These are phyloP conservation scores for Electrona antarctica DNA, from an alignment of 2,113 vertebrate species.

Conservation along the genomic window DNA sequence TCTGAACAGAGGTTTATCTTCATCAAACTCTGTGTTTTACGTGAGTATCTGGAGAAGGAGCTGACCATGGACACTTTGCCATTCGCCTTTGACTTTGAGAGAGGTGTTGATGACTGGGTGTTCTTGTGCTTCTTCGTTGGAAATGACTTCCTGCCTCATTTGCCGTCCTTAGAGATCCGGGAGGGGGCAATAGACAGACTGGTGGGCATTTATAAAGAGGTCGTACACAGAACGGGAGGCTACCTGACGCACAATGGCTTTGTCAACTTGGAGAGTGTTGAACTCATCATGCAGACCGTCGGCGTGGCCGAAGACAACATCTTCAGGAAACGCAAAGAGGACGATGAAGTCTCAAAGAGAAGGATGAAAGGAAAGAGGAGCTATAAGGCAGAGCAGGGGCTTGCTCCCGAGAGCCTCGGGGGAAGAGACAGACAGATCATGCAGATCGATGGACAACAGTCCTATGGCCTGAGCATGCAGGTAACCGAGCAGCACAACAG, in stretches of 20 bases:
- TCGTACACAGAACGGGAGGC: slow-evolving; percentile 96
- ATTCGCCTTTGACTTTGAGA: slow-evolving; percentile 93
- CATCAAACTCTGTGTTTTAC: slow-evolving; percentile 89
- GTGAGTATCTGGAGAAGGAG: slow-evolving; percentile 94
- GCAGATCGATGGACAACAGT: slow-evolving; percentile 87
- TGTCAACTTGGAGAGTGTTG: slow-evolving; percentile 93
- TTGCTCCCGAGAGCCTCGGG: slow-evolving; percentile 85
- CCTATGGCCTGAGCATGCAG: slow-evolving; percentile 73
- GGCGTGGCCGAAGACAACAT: slow-evolving; percentile 98
- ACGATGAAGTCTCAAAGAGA: slow-evolving; percentile 85
- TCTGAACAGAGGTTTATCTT: slow-evolving; percentile 96
- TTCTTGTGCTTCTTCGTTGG: slow-evolving; percentile 99
- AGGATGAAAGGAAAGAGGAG: slow-evolving; percentile 79
- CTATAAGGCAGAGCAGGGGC: slow-evolving; percentile 50
- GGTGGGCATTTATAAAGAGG: slow-evolving; percentile 96
- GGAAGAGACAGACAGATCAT: slow-evolving; percentile 83
- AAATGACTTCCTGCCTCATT: slow-evolving; percentile 96
- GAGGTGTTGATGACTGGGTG: slow-evolving; percentile 97
- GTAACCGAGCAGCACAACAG: slow-evolving; percentile 72
- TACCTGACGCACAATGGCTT: slow-evolving; percentile 95
- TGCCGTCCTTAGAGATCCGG: slow-evolving; percentile 97
- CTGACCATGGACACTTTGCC: slow-evolving; percentile 96
- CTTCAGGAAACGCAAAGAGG: slow-evolving; percentile 97
- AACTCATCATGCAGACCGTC: slow-evolving; percentile 97
- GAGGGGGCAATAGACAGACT: slow-evolving; percentile 97